Base-by-base conservation (phyloP, 2,888 invertebrate species). In the Diaprepes abbreviatus region DNA sequence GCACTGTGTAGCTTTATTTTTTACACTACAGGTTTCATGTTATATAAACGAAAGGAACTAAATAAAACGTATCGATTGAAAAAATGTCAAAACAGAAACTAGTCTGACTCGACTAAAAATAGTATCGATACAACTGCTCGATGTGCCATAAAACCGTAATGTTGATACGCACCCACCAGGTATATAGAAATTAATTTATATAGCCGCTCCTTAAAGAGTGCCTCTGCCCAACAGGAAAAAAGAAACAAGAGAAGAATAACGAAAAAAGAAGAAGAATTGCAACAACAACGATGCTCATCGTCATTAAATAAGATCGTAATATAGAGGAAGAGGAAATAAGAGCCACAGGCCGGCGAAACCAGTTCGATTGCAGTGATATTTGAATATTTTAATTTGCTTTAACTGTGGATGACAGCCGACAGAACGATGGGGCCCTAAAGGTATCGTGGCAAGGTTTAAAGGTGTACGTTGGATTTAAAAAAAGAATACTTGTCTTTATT, bases 271-370 rank as follows among this genome's bases (percentile, higher is more conserved):
- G 7, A 66, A 48, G 14, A 17, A 38, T 14, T 28, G 36, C 28
- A 58, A 54, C 40, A 45, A 66, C 66, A 58, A 58, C 63, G 52
- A 58, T 58, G 50, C 58, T 48, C 48, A 57, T 36, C 68, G 50
- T 63, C 50, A 62, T 62, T 68, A 62, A 60, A 52, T 33, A 31
- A 59, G 54, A 62, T 67, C 40, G 55, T 55, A 67, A 67, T 60
- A 62, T 45, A 62, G 36, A 68, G 68, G 68, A 68, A 68, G 68
- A 57, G 68, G 63, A 68, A 68, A 63, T 68, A 62, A 55, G 2
- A 43, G 55, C 68, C 48, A 57, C n/a, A n/a, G 68, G 68, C 63
- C n/a, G 38, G 36, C 35, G 45, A 62, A 63, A 68, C 68, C 62
- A 63, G 68, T 68, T 59, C 54, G 52, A 54, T 28, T 45, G 16